Evolutionary conservation across 35 echinoderm and acorn worm genomes (phyloP), one percentile per base, ranked within the genome.

Genomic region (Hemicentrotus pulcherrimus): DNA sequence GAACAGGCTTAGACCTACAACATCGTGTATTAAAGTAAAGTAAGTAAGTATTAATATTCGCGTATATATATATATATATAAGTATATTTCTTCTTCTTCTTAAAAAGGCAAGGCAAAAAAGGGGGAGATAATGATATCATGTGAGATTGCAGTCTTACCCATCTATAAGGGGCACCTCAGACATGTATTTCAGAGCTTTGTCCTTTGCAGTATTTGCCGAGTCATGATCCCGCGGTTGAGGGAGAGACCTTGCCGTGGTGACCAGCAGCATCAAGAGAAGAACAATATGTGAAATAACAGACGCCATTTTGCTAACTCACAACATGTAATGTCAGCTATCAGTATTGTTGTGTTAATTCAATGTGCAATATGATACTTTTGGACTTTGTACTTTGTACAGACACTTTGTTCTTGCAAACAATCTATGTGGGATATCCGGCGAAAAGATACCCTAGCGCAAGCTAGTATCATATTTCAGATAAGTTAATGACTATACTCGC

Each of bases 121-220:
- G 35, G 35, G 35, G 35, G 35, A 47, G 11, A 32, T 32, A 14
- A 88, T 12, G n/a, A 28, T 31, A 35, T 35, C 11, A 10, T 16
- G 5, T 88, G 2, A 45, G 11, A 18, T 48, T 55, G 32, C 5
- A 58, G 19, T 24, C 95, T 96, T 86, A 96, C 95, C 95, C 95
- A 47, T 96, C 95, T n/a, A 96, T 96, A 41, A 96, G 95, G 5
- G 95, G 95, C 45, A 91, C 92, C 85, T 96, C 95, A 2, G 90
- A 61, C 95, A 96, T 94, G 88, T 92, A 96, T 24, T 86, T 18
- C 1, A 52, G 5, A 22, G 95, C 95, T 30, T 45, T 90, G 88
- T 19, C 13, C 88, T 32, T 90, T 16, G 88, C 88, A 33, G 32
- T 9, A 32, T 90, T 90, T 45, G 3, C 28, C 28, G 65, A 28